phyloP scores from a whole-genome alignment of 2,113 vertebrate genomes.

The Gavia stellata region DNA sequence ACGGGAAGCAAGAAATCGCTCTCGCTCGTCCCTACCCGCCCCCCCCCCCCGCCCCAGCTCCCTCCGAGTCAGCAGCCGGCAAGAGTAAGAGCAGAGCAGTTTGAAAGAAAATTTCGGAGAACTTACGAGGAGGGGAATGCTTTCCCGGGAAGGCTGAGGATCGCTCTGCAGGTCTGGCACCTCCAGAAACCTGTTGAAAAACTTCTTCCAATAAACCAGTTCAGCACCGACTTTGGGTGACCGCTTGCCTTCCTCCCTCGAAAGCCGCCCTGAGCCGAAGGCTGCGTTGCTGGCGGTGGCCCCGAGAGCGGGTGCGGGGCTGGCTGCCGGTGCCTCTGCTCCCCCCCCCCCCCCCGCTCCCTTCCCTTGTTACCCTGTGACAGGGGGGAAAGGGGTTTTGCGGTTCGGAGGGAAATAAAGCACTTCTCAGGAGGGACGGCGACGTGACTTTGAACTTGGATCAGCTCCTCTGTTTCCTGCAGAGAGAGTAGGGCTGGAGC shows the following conservation, averaged over 20 bases:
- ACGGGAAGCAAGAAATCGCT: not conserved
- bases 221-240: not conserved
- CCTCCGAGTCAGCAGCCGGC: not conserved
- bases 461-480: slow-evolving; percentile 90
- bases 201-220: not conserved
- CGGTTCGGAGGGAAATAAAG: slow-evolving; percentile 85
- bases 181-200: slow-evolving; percentile 80
- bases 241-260: not conserved
- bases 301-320: slow-evolving; percentile 58
- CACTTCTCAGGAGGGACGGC: slow-evolving; percentile 83
- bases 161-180: not conserved
- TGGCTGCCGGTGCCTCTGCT: not conserved
- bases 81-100: not conserved
- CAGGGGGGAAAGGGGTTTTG: slow-evolving; percentile 68
- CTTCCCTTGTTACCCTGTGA: slow-evolving; percentile 64
- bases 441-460: slow-evolving; percentile 99
- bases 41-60: not conserved
- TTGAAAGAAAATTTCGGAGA: not conserved
- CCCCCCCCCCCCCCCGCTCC: not conserved
- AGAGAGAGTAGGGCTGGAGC: slow-evolving; percentile 83
- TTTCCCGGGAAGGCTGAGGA: not conserved
- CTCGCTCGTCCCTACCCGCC: not conserved
- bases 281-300: slow-evolving; percentile 59
- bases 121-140: slow-evolving; percentile 2
- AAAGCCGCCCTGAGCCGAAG: slow-evolving; percentile 20